Percentiles rank a stretch among this genome's conserved stretches.
Evolutionary conservation across 2,113 vertebrate genomes (phyloP).

Genomic region (Nansenia antarctica): DNA sequence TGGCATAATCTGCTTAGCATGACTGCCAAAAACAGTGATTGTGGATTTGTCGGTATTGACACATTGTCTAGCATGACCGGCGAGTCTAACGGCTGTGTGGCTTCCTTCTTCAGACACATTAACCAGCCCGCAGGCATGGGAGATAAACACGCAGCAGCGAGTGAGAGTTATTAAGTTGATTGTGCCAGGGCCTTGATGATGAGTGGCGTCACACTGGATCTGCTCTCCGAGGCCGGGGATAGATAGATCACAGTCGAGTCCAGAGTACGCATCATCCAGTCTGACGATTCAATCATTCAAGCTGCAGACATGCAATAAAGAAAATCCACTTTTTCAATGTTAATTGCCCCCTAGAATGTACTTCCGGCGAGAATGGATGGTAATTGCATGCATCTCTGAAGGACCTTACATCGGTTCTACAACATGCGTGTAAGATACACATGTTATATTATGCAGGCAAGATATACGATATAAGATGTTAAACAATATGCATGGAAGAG

Average conservation of each 20-base stretch:
- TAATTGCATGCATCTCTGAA: not conserved
- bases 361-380: no score
- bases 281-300: not conserved
- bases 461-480: no score
- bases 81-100: constrained; percentile 18
- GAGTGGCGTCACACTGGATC: not conserved
- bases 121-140: constrained; percentile 14
- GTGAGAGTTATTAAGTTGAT: not conserved
- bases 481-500: not conserved
- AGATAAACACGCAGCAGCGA: not conserved
- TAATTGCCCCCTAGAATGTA: no score
- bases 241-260: not conserved
- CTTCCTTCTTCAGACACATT: constrained; percentile 39
- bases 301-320: no score
- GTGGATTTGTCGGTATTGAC: no score
- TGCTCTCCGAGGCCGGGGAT: not conserved
- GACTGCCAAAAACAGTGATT: constrained; percentile 10
- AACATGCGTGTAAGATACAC: not conserved
- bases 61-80: constrained; percentile 23
- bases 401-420: not conserved
- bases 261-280: not conserved
- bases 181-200: not conserved
- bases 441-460: not conserved
- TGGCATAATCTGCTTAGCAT: not conserved
- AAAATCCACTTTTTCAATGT: no score